These are phyloP conservation scores for Dermatemys mawii DNA, from an alignment of 2,113 vertebrate species.

Conservation along the genomic window DNA sequence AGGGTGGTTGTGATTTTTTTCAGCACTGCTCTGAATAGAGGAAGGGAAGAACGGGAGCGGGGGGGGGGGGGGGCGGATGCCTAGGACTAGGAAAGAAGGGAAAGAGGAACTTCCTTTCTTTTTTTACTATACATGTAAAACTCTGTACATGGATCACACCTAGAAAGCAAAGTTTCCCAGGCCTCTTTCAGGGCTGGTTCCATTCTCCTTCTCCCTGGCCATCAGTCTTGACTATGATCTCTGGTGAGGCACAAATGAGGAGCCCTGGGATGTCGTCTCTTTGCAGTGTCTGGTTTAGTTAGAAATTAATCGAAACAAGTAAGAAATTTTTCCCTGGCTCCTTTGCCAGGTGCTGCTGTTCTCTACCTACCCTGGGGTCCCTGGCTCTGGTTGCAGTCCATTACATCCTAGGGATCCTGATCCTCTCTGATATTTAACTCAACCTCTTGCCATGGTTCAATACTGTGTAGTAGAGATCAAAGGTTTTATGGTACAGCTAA, in stretches of 20 bases:
- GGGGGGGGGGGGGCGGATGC: too few species aligned
- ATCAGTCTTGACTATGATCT: neutral
- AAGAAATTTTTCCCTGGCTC: neutral
- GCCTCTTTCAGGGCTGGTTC: neutral
- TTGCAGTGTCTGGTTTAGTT: neutral
- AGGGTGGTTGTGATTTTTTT: neutral
- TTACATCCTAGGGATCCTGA: accelerated
- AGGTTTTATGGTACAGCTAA: neutral
- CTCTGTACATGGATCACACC: neutral
- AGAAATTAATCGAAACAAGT: neutral
- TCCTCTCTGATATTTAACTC: neutral
- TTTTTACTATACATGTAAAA: neutral
- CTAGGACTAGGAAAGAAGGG: neutral
- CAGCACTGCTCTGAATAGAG: neutral
- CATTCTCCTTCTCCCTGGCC: neutral
- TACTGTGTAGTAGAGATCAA: accelerated
- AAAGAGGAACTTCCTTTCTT: neutral
- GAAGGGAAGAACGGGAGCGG: neutral
- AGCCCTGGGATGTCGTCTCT: neutral
- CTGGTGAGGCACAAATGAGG: neutral
- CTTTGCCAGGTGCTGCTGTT: neutral
- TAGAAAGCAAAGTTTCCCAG: neutral
- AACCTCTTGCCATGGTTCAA: neutral
- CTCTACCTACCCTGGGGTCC: neutral
- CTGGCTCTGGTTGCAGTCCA: neutral